Evolutionary conservation across 2,797 vertebrate species (phyloP), one percentile per base, ranked within the genome.

Genomic region (Buceros bicornis): DNA sequence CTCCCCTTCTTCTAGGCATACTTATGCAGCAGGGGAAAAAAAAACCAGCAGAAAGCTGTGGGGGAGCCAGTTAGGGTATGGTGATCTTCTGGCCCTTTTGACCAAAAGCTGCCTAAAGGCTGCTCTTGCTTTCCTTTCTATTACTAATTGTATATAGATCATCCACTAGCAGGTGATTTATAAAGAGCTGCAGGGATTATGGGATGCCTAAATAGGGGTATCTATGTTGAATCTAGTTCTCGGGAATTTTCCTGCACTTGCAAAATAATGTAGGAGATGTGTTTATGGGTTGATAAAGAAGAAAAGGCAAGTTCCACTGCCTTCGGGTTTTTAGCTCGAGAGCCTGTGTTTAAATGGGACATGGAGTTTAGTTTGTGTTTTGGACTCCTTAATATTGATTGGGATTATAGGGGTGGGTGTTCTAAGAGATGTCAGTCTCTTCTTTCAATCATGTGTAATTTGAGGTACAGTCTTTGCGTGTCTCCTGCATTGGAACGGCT

Each of bases 51-150:
- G 40, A 43, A 87, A 33, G 22, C 25, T 20, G 3, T 5, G 1
- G 10, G 18, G 29, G 26, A 82, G 8, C 8, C 1, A 2, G 47
- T 82, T 85, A 31, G 0, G 0, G 18, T 58, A 4, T 1, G 3
- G 11, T 58, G 42, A 35, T 90, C 43, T 37, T 50, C 78, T 90
- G 61, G 24, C 13, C 24, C 5, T 5, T 70, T 89, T 80, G 67
- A 64, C 66, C 16, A 40, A 86, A 80, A 47, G 42, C 33, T 83
- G 42, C n/a, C 48, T 79, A 45, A 70, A 85, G 18, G 19, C 47
- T 82, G 37, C 37, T 90, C 57, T 74, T 1, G 1, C 71, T 89
- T 87, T 58, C 16, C 16, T 47, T 47, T 60, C 25, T 54, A 3
- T 60, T 80, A 15, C 16, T 81, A 33, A 61, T 74, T n/a, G 26